phyloP scores from a whole-genome alignment of 2,888 invertebrate species.

The Heliconius sara region DNA sequence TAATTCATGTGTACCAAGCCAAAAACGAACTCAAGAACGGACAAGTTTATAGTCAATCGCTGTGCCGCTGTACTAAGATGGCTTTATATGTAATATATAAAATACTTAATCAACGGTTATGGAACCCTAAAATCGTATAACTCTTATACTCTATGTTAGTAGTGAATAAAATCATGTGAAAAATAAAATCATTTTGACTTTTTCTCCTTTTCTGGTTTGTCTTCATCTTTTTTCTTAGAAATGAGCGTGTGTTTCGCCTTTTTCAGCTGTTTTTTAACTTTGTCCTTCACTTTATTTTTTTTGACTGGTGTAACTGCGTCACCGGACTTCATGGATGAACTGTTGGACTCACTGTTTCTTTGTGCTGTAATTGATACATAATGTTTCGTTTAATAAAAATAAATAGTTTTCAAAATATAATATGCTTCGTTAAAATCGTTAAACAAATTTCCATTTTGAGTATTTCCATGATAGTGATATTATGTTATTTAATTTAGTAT shows the following conservation, averaged over 20 bases:
- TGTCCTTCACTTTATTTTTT: conserved; percentile 79
- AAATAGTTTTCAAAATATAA: background rate
- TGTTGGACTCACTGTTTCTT: conserved; percentile 76
- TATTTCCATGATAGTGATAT: too few species aligned
- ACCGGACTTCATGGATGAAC: conserved; percentile 74
- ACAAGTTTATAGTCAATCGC: too few species aligned
- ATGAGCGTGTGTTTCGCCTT: conserved; percentile 77
- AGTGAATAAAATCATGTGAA: conserved; percentile 32
- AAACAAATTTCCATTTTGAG: too few species aligned
- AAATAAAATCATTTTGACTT: conserved; percentile 61
- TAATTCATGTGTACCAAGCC: too few species aligned
- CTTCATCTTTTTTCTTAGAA: conserved; percentile 76
- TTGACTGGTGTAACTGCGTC: conserved; percentile 70
- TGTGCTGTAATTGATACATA: conserved; percentile 64
- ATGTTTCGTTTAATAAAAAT: background rate
- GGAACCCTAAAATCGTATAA: conserved; percentile 8
- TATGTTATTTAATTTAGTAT: too few species aligned
- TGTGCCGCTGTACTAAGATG: background rate
- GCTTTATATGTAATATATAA: background rate
- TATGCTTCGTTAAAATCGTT: too few species aligned
- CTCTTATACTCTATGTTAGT: conserved; percentile 39
- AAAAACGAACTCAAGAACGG: too few species aligned
- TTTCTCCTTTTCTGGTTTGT: conserved; percentile 69
- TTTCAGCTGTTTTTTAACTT: conserved; percentile 79
- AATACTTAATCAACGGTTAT: background rate